Evolutionary conservation across 1,140 invertebrate species (phyloP).

Genomic region (Ptiloglossa arizonensis): DNA sequence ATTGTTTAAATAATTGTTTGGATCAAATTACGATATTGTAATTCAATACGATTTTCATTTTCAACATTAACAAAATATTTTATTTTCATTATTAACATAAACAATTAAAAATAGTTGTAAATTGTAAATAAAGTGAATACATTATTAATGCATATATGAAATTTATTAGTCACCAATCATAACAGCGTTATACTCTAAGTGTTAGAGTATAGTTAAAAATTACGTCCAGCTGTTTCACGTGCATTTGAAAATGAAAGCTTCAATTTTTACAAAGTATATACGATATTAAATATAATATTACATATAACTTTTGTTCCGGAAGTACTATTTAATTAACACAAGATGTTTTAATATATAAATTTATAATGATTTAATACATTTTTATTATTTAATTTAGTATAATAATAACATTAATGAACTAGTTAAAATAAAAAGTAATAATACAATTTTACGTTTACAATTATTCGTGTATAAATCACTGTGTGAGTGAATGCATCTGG

Average conservation of each 20-base stretch:
- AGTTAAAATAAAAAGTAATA: conserved; percentile 68
- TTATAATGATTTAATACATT: conserved; percentile 70
- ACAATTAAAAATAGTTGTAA: conserved; percentile 4
- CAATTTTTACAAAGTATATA: conserved; percentile 13
- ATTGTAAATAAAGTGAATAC: neutral
- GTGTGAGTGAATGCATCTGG: conserved; percentile 42
- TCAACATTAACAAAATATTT: neutral
- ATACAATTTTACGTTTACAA: conserved; percentile 65
- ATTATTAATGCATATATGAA: conserved; percentile 24
- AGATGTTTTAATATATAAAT: conserved; percentile 64
- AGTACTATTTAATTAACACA: conserved; percentile 43
- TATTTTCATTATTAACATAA: conserved; percentile 1
- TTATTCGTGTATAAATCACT: conserved; percentile 62
- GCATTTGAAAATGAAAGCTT: conserved; percentile 11
- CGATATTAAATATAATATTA: conserved; percentile 26
- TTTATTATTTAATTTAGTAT: conserved; percentile 66
- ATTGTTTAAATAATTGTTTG: too few species aligned
- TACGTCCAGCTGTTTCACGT: neutral
- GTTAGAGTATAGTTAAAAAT: conserved; percentile 28
- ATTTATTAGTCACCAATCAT: conserved; percentile 31
- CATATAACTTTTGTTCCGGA: conserved; percentile 14
- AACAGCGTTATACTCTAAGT: conserved; percentile 12
- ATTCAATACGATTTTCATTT: neutral
- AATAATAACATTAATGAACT: conserved; percentile 66
- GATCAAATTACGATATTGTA: too few species aligned